Conservation (phyloP, 2,797 vertebrate species). For the Ammospiza maritima region DNA sequence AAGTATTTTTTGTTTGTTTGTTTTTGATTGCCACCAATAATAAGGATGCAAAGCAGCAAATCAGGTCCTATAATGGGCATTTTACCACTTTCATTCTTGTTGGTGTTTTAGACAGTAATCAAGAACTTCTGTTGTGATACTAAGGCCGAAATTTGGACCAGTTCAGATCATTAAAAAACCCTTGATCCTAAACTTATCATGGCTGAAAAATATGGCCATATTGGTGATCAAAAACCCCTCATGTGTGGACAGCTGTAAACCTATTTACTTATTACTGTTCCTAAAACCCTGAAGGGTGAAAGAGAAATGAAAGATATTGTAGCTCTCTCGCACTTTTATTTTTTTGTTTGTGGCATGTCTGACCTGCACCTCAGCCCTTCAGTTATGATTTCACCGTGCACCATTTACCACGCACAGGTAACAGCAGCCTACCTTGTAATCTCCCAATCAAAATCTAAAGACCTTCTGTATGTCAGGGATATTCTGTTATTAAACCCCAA, state of each 20-base stretch:
- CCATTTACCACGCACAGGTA: slow-evolving; percentile 16
- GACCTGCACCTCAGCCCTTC: slow-evolving; percentile 22
- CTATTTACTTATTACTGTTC: slow-evolving; percentile 8
- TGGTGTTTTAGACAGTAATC: neutral
- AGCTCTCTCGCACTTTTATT: neutral
- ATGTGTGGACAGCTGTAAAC: slow-evolving; percentile 5
- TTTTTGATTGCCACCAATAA: slow-evolving; percentile 14
- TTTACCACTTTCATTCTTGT: neutral
- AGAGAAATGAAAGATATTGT: slow-evolving; percentile 36
- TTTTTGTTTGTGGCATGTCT: neutral
- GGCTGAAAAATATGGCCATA: neutral
- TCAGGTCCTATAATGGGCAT: slow-evolving; percentile 13
- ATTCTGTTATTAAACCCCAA: slow-evolving; percentile 57
- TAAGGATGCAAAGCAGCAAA: slow-evolving; percentile 54
- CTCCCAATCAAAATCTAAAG: slow-evolving; percentile 60
- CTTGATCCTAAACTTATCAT: neutral
- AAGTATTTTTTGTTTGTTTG: neutral
- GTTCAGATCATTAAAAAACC: neutral
- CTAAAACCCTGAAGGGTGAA: slow-evolving; percentile 47
- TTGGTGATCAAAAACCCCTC: neutral
- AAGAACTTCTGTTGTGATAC: neutral
- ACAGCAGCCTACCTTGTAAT: slow-evolving; percentile 45
- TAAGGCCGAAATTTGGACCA: neutral
- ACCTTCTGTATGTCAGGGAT: slow-evolving; percentile 38
- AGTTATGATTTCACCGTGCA: slow-evolving; percentile 12